Percentiles rank a stretch among this genome's conserved stretches.
These are phyloP conservation scores for Pentalonia nigronervosa DNA, from an alignment of 1,140 invertebrate species.

Conservation along the genomic window DNA sequence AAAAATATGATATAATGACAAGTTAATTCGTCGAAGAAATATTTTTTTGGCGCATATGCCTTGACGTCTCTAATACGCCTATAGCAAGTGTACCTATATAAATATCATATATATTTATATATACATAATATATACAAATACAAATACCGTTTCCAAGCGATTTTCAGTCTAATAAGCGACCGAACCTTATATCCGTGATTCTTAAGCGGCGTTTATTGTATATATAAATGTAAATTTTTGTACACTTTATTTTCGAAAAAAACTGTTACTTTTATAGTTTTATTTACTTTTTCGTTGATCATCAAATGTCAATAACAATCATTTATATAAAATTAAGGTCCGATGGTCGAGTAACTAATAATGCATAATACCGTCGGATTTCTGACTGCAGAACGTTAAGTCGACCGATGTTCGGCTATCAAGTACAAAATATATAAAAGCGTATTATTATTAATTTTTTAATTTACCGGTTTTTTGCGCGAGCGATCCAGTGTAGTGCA, in stretches of 20 bases:
- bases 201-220: not conserved
- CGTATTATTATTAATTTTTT: not conserved
- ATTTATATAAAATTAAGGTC: not conserved
- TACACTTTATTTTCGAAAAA: not conserved
- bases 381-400: not conserved
- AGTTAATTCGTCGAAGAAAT: slow-evolving; percentile 14
- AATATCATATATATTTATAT: not conserved
- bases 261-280: not conserved
- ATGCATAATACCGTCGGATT: not conserved
- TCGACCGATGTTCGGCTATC: not conserved
- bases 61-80: not conserved
- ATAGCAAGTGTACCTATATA: not conserved
- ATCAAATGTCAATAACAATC: not conserved
- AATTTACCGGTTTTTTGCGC: not conserved
- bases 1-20: not conserved
- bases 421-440: not conserved
- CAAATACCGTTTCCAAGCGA: too few species aligned
- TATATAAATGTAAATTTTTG: not conserved
- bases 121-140: not conserved
- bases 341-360: not conserved
- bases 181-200: too few species aligned
- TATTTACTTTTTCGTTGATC: too few species aligned
- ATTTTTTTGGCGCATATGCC: not conserved
- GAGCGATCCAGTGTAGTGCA: not conserved
- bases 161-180: too few species aligned